phyloP scores from a whole-genome alignment of 2,113 vertebrate species.

The Alligator mississippiensis region DNA sequence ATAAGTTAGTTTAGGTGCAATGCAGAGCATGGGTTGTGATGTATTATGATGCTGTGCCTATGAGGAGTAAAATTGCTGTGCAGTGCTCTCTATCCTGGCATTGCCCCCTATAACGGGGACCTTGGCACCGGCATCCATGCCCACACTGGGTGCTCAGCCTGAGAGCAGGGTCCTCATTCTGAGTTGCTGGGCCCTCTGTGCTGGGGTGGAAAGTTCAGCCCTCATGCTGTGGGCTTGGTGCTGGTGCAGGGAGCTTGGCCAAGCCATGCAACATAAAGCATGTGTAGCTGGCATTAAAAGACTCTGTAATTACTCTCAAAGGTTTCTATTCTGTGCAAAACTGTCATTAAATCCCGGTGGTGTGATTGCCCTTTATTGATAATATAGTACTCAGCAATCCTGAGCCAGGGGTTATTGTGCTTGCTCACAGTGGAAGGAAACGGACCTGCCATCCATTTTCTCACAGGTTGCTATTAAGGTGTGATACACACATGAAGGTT shows the following conservation, averaged over 20 bases:
- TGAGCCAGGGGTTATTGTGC: not conserved
- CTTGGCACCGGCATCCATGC: not conserved
- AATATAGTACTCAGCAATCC: slow-evolving; percentile 18
- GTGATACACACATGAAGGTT: not conserved
- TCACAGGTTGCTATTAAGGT: not conserved
- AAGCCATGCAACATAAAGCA: not conserved
- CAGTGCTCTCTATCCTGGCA: not conserved
- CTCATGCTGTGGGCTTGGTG: accelerated
- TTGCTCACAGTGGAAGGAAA: not conserved
- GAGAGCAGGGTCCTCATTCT: not conserved
- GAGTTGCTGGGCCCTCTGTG: not conserved
- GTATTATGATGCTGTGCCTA: accelerated
- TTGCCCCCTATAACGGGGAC: not conserved
- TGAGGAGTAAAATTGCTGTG: not conserved
- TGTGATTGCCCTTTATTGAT: slow-evolving; percentile 53
- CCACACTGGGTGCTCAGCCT: not conserved
- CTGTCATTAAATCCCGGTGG: slow-evolving; percentile 45
- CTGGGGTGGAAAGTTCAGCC: not conserved
- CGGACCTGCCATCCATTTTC: not conserved
- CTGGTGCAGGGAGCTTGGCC: not conserved
- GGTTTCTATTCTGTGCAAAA: slow-evolving; percentile 39
- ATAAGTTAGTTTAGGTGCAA: not conserved
- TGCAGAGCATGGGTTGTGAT: accelerated
- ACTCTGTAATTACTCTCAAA: slow-evolving; percentile 40
- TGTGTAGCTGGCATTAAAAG: not conserved